These are phyloP conservation scores for Anticlea derivata DNA, from an alignment of 2,888 invertebrate genomes.

Conservation along the genomic window DNA sequence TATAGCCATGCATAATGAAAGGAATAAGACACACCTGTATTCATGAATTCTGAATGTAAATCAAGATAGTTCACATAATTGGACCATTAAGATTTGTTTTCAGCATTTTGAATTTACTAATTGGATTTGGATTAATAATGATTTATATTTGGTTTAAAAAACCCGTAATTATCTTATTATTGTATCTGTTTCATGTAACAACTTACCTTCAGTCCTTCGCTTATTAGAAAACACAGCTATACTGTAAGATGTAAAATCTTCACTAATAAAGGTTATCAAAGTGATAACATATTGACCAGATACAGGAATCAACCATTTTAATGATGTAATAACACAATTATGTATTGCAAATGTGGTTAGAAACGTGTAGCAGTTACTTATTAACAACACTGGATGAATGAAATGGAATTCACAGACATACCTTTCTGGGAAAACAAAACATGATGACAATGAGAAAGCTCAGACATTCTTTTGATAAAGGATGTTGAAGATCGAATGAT, in stretches of 20 bases:
- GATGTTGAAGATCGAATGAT: slow-evolving; percentile 66
- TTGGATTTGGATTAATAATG: too few species aligned
- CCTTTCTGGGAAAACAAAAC: slow-evolving; percentile 76
- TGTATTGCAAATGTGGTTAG: too few species aligned
- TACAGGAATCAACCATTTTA: too few species aligned
- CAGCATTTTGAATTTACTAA: too few species aligned
- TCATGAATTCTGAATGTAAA: not conserved
- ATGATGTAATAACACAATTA: too few species aligned
- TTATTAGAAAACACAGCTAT: not conserved
- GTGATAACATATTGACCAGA: slow-evolving; percentile 31
- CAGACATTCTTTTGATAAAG: slow-evolving; percentile 51
- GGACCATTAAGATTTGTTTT: too few species aligned
- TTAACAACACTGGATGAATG: slow-evolving; percentile 26
- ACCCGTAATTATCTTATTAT: too few species aligned
- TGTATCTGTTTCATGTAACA: not conserved
- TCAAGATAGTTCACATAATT: not conserved
- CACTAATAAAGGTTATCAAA: slow-evolving; percentile 52
- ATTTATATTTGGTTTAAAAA: too few species aligned
- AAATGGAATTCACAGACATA: slow-evolving; percentile 43
- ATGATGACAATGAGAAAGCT: slow-evolving; percentile 48
- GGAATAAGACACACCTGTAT: not conserved
- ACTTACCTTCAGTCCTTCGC: not conserved
- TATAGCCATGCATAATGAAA: not conserved
- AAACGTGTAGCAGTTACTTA: slow-evolving; percentile 4
- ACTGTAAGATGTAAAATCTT: slow-evolving; percentile 43